Conservation (phyloP, 2,797 vertebrate genomes). For the Hypotaenidia okinawae region DNA sequence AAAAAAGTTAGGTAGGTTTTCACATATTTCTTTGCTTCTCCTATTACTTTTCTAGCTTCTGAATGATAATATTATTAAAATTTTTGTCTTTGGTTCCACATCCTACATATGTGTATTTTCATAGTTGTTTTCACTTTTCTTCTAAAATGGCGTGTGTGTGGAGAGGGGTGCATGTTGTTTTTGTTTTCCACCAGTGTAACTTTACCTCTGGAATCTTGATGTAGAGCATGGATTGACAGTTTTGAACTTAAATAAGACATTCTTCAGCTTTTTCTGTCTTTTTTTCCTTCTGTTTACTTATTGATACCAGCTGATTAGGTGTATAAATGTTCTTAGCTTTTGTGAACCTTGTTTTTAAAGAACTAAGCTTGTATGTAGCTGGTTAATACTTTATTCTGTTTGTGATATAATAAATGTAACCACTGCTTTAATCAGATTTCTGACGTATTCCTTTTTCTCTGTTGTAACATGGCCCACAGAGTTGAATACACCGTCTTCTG, state of each 20-base stretch:
- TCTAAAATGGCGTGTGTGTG: neutral
- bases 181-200: neutral
- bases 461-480: neutral
- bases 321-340: neutral
- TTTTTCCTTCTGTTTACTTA: neutral
- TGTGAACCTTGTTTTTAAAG: neutral
- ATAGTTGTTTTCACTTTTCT: neutral
- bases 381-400: neutral
- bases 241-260: neutral
- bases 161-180: fast-evolving
- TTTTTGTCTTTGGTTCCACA: neutral
- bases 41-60: neutral
- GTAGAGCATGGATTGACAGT: neutral
- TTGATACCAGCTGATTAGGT: neutral
- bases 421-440: neutral
- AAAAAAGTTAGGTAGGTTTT: neutral
- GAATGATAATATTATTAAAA: neutral
- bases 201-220: neutral
- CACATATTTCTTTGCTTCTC: neutral
- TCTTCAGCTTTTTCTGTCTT: neutral
- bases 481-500: neutral
- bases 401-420: neutral
- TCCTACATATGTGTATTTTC: neutral
- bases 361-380: neutral
- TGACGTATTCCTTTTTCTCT: neutral